Evolutionary conservation across 2,888 invertebrate species (phyloP), one percentile per base, ranked within the genome.

Genomic region (Neocrepidodera transversa): DNA sequence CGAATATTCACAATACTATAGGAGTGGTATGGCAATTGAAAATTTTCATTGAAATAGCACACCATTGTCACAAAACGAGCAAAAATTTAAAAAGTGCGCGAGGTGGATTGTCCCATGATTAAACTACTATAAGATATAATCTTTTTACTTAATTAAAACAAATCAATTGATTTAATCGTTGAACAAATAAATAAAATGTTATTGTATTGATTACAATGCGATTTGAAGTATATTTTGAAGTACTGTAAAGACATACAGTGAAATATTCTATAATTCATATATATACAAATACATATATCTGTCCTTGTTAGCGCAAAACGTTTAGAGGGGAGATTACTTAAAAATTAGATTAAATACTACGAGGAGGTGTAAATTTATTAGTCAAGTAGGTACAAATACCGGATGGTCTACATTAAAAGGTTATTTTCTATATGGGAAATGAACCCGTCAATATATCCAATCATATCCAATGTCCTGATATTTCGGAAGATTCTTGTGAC

Each of bases 341-440:
- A 58, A 60, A 63, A 63, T 63, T 63, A 56, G 56, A 63, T 58
- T 53, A 63, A 63, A 58, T 63, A 52, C 54, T 50, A 60, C 55
- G 52, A 58, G 57, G 45, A 58, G 45, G 63, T 58, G 58, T 30
- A 17, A 55, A 36, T 55, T 43, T 52, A 49, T 35, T 35, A 7
- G 35, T 7, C n/a, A 30, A 30, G 30, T 30, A n/a, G 5, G n/a
- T 30, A 35, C 7, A 2, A 13, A 35, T 28, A 28, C 28, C 6
- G 28, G 28, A 10, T 28, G 28, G 10, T 23, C 23, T 6, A 23
- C 23, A 4, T 23, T 6, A 6, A 23, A 23, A 6, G 4, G 3
- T 6, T 6, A 23, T 23, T 6, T 23, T 6, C 23, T 6, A 6
- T 23, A 23, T 6, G 23, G 23, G n/a, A n/a, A n/a, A n/a, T n/a